Evolutionary conservation across 37 sponge, comb jelly and placozoan genomes (phyloP), one percentile per base, ranked within the genome.

Genomic region (Eunapius fragilis): DNA sequence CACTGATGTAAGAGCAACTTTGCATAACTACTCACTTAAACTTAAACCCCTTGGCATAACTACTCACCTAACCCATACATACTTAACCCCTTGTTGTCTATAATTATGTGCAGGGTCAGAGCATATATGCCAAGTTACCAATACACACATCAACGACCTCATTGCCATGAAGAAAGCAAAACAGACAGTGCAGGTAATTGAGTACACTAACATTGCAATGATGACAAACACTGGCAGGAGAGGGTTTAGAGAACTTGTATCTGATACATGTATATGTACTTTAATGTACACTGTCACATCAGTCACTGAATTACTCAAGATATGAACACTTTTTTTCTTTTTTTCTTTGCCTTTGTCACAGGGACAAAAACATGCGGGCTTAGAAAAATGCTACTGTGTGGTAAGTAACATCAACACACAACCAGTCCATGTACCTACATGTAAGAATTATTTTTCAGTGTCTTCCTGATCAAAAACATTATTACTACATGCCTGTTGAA

Each of bases 111-210:
- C 74, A 72, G 74, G 71, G 71, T 9, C 74, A 74, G 84, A 84
- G 36, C 58, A 84, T 25, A 13, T 70, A 11, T 74, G 67, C 28
- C 78, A 72, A 13, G 22, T 72, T 13, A 35, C 26, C 12, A 76
- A 76, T 12, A 33, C 32, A 31, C 82, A 81, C 47, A 75, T 87
- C 82, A 87, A 87, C 70, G 78, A 81, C 30, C 87, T 87, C 30
- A 81, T 87, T 67, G 82, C 87, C 24, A 49, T 37, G 49, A 41
- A 23, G 11, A 38, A 48, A 35, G 87, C 87, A 2, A 47, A 73
- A 31, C 74, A 81, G 19, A 11, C 17, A 19, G 47, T 45, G 9
- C 47, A 45, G 47, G 47, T 45, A 45, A 45, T 9, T 45, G 9
- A 4, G 9, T 45, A 45, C 47, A 45, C 9, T 4, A n/a, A n/a